Base-by-base conservation (phyloP, 1,140 invertebrate genomes). In the Solen grandis region DNA sequence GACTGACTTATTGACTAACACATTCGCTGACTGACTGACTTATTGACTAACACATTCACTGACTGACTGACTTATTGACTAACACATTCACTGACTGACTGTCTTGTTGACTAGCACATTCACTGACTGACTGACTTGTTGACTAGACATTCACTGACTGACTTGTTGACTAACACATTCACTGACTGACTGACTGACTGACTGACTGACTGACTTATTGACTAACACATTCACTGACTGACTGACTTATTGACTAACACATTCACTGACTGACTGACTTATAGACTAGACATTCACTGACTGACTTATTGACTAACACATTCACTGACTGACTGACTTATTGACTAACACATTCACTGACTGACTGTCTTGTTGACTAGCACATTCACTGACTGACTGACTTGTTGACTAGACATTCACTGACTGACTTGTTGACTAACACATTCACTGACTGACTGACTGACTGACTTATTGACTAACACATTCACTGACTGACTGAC, bases 151-250 rank as follows among this genome's bases (percentile, higher is more conserved):
- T 38, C 8, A 66, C 35, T 66, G 62, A 29, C 62, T 35, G 10
- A 66, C 31, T 66, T 22, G 36, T 33, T 66, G 8, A 66, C 62
- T 35, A 10, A 8, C 62, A 16, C 14, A 66, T 33, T 33, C 10
- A 66, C 62, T 66, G 62, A 66, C 35, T 38, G 35, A 66, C 62
- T 66, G 14, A 38, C 62, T 38, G 62, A 66, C 62, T 38, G 35
- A 66, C 62, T 66, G 14, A 66, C 62, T 10, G 8, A 66, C 27
- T 66, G 62, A 66, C 31, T 35, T 14, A 66, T 33, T 66, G 14
- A 66, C 35, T 14, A 16, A 66, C 62, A 10, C 10, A 38, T 33
- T 13, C 14, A 66, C 62, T 38, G 35, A 66, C 29, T 14, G 8
- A 66, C 62, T 14, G 29, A 66, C 62, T 13, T 5, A 38, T 33